Evolutionary conservation across 1,140 invertebrate species (phyloP), one percentile per base, ranked within the genome.

Genomic region (Zophobas morio): DNA sequence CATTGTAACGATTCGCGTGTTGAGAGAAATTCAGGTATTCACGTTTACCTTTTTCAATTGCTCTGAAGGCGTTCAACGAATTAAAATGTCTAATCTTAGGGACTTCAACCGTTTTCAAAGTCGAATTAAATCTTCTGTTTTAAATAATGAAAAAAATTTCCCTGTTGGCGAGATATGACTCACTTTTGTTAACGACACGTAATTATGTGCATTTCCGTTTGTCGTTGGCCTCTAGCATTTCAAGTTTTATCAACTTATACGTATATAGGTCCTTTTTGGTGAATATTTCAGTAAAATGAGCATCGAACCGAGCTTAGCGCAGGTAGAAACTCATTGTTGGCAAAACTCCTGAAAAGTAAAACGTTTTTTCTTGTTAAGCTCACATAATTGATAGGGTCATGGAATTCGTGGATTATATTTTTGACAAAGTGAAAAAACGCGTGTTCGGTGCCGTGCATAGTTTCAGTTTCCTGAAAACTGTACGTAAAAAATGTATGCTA

Each of bases 331-430:
- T 4, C 36, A 53, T 53, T 60, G 35, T 60, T 60, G 56, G 34
- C 32, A 66, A 66, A 66, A 39, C 39, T 42, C 8, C 32, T 36
- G 56, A 36, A 60, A 60, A 37, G 33, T 36, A 60, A 60, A 60
- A 37, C 32, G 33, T 60, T 60, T 60, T 60, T 60, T 60, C 56
- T 60, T 60, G 56, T 36, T 36, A 42, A n/a, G 8, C 37, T 6
- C 60, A 4, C 34, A 35, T 66, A 77, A 54, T 74, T 77, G 74
- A 77, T 79, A 70, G 75, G 78, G 75, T 73, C 54, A 75, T 79
- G 78, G 36, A 74, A 73, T 51, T 75, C 75, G 78, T 56, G 78
- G 73, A 77, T 77, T 66, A 66, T 66, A 42, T 66, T 46, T 66
- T 66, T 66, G 60, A 66, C 60, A 66, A 42, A 66, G 60, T 42